Evolutionary conservation across 2,113 vertebrate genomes (phyloP), one percentile per base, ranked within the genome.

Genomic region (Geococcyx californianus): DNA sequence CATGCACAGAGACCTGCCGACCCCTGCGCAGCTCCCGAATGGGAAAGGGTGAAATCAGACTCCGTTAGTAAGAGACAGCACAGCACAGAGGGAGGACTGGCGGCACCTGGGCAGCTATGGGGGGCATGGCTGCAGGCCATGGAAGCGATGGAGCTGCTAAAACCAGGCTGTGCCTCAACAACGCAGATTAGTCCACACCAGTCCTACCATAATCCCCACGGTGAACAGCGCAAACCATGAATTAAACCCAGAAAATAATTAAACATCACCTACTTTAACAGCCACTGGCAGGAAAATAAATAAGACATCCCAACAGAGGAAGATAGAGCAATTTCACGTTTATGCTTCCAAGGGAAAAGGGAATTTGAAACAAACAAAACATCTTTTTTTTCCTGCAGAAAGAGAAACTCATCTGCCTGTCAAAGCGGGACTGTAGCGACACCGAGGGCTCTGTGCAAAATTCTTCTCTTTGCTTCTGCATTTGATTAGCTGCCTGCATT

Each of bases 401-500:
- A 69, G 73, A 91, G 76, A 85, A 96, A 78, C 56, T 82, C 89
- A 34, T 20, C 77, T 95, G 89, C 73, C 91, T 90, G 85, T 94
- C 93, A 80, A 89, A 93, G 89, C 16, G 8, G 88, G 91, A 92
- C 79, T 3, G 5, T 64, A 83, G 77, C 25, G 11, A 96, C 96
- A 90, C 85, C 3, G 58, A 94, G 70, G 92, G 89, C 94, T 87
- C 92, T 89, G 74, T 58, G 75, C 72, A 87, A 82, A 91, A 96
- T 91, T 94, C 94, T 92, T 89, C 95, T 97, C 83, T 96, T 96
- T 95, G 94, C 94, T 89, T 96, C 90, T 95, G 95, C 94, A 92
- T 96, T 96, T 95, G 96, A 97, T 97, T 96, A 97, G 89, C 94
- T 94, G 96, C 83, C 95, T 96, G 93, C 25, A 25, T 92, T 94